Conservation (phyloP, 2,113 vertebrate genomes). For the Pungitius pungitius region DNA sequence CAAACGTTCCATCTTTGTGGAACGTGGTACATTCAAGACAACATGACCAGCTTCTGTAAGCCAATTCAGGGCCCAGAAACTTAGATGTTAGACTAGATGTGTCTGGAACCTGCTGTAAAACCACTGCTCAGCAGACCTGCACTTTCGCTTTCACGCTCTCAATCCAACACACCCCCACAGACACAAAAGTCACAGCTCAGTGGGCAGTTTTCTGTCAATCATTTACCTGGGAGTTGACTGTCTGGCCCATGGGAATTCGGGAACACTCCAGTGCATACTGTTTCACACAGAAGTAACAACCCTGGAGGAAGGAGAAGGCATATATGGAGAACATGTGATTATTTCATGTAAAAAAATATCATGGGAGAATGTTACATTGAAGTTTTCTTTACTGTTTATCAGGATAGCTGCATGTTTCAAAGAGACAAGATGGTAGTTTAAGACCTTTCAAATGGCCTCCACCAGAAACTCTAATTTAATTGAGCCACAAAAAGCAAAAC, state of each 20-base stretch:
- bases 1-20: not conserved
- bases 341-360: not conserved
- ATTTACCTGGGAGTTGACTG: slow-evolving; percentile 97
- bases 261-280: slow-evolving; percentile 98
- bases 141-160: not conserved
- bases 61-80: not conserved
- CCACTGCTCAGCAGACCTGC: not conserved
- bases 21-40: not conserved
- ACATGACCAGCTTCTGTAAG: not conserved
- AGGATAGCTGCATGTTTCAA: not conserved
- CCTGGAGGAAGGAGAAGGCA: slow-evolving; percentile 76
- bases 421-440: not conserved
- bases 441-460: not conserved
- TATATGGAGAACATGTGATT: not conserved
- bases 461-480: not conserved
- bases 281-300: slow-evolving; percentile 98
- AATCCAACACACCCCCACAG: not conserved
- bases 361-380: not conserved
- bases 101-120: not conserved
- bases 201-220: not conserved
- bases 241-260: slow-evolving; percentile 96
- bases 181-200: not conserved
- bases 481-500: not conserved
- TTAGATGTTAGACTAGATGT: not conserved
- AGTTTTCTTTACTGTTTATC: not conserved